Evolutionary conservation across 2,888 invertebrate genomes (phyloP).

Genomic region (Eilema griseolum): DNA sequence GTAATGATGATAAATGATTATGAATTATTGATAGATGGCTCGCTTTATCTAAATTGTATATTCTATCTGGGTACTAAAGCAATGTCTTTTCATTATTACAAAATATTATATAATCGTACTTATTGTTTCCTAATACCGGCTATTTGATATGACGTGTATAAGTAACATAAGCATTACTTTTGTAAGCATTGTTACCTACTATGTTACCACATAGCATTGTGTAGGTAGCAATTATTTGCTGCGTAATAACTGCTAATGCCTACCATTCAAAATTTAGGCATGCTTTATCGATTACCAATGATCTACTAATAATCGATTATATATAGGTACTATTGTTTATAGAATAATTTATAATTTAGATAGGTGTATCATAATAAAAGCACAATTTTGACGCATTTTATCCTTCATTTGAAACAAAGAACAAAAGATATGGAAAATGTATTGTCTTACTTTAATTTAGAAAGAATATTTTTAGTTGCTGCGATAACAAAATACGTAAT

Average conservation of each 20-base stretch:
- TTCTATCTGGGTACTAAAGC: not conserved
- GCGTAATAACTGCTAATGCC: not conserved
- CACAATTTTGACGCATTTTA: not conserved
- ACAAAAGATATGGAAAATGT: not conserved
- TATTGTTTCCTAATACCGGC: constrained; percentile 9
- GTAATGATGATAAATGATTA: no score
- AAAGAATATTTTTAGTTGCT: not conserved
- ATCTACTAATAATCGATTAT: not conserved
- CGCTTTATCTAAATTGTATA: no score
- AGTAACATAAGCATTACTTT: not conserved
- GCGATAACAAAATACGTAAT: not conserved
- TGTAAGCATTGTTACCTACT: constrained; percentile 7
- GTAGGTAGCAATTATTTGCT: not conserved
- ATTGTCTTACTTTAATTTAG: not conserved
- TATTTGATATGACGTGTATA: not conserved
- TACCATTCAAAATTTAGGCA: not conserved
- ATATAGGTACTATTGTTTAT: constrained; percentile 1
- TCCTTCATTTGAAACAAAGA: not conserved
- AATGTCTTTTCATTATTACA: not conserved
- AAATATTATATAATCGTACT: constrained; percentile 7
- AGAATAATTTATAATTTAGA: not conserved
- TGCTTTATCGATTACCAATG: not conserved
- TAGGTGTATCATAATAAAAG: not conserved
- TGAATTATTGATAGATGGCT: no score
- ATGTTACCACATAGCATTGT: not conserved